Evolutionary conservation across 2,797 vertebrate genomes (phyloP).

Genomic region (Tapirus indicus): DNA sequence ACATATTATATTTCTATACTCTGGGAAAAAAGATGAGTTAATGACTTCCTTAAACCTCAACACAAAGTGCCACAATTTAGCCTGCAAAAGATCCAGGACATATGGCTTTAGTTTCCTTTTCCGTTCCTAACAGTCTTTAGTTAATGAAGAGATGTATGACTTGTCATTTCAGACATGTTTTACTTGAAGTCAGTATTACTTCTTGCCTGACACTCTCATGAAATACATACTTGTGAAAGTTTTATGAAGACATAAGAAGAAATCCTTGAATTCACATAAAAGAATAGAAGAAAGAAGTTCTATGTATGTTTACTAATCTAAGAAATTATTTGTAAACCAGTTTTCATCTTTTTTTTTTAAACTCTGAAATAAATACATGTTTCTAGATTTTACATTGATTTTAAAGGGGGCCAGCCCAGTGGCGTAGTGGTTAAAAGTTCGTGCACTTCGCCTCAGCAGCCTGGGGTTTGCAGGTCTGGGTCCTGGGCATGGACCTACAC

Average conservation of each 20-base stretch:
- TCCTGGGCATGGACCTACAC: too few relatives aligned
- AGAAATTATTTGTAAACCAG: neutral
- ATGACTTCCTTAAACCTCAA: neutral
- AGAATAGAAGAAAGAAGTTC: neutral
- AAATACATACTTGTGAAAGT: conserved; percentile 15
- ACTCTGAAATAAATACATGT: neutral
- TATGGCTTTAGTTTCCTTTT: conserved; percentile 3
- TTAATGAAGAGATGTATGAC: neutral
- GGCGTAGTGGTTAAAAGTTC: too few relatives aligned
- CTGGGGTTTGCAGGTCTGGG: too few relatives aligned
- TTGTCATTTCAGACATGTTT: conserved; percentile 42
- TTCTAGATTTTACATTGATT: conserved; percentile 15
- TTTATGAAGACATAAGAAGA: neutral
- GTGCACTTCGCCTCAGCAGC: too few relatives aligned
- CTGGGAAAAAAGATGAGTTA: neutral
- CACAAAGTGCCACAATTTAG: conserved; percentile 26
- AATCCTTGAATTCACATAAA: neutral
- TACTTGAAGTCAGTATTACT: neutral
- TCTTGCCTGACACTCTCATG: neutral
- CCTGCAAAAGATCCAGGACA: neutral
- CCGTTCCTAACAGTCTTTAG: neutral
- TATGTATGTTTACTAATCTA: neutral
- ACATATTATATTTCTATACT: neutral
- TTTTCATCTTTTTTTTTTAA: neutral
- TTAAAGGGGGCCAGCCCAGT: neutral